phyloP scores from a whole-genome alignment of 2,888 invertebrate genomes.

The Lycocerus yunnanus region DNA sequence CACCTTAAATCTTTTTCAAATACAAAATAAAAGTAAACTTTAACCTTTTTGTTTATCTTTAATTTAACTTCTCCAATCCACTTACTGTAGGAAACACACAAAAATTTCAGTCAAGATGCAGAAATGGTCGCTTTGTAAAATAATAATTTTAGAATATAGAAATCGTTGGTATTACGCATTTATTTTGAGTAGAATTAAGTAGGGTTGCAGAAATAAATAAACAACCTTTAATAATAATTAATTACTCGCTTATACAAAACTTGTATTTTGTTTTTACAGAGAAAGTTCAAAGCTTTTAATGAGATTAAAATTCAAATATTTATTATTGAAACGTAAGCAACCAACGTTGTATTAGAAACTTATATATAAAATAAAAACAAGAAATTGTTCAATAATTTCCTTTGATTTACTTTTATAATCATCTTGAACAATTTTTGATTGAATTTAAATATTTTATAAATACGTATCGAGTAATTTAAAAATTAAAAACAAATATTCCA shows the following conservation, averaged over 20 bases:
- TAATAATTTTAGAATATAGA: not conserved
- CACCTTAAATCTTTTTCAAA: no score
- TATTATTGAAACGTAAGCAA: not conserved
- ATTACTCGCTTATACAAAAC: not conserved
- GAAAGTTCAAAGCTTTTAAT: not conserved
- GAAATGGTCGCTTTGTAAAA: not conserved
- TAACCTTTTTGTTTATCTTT: not conserved
- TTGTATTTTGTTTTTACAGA: not conserved
- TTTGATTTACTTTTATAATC: not conserved
- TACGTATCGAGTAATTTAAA: not conserved
- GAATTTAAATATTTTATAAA: no score
- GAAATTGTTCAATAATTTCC: not conserved
- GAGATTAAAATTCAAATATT: not conserved
- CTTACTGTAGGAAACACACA: not conserved
- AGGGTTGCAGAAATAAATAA: not conserved
- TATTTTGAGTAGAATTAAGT: not conserved
- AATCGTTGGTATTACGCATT: not conserved
- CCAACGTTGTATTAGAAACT: not conserved
- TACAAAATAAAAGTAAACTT: not conserved
- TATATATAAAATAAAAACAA: not conserved
- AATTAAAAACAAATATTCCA: not conserved
- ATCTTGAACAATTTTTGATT: not conserved
- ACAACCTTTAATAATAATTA: not conserved
- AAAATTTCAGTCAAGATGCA: not conserved
- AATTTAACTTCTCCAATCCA: not conserved